phyloP scores from a whole-genome alignment of 2,797 vertebrate genomes.

The Anguilla marmorata region DNA sequence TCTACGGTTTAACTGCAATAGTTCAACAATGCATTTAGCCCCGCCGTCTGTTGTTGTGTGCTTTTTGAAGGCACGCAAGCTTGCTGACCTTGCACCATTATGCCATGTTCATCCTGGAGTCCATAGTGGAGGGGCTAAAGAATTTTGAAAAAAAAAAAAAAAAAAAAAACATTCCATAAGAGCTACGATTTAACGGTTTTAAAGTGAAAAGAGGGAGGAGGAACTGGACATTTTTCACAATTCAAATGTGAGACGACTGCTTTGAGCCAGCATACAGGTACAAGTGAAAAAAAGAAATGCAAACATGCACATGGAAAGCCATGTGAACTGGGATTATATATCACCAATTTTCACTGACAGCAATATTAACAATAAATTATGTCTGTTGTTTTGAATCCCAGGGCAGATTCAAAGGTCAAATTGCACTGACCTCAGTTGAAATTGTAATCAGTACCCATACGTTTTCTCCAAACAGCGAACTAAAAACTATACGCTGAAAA shows the following conservation, averaged over 20 bases:
- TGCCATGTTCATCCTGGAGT: background rate
- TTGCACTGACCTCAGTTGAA: background rate
- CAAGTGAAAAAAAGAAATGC: background rate
- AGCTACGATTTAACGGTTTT: background rate
- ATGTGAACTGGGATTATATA: background rate
- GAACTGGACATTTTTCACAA: background rate
- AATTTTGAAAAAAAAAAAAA: background rate
- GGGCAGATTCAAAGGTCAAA: background rate
- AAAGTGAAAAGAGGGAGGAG: background rate
- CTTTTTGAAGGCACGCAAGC: background rate
- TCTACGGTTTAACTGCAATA: background rate
- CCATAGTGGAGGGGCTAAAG: background rate
- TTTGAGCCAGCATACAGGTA: too few relatives aligned
- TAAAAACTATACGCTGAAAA: background rate
- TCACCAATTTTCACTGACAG: background rate
- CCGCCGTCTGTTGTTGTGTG: background rate
- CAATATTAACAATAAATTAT: background rate
- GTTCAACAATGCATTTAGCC: background rate
- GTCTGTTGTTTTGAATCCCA: background rate
- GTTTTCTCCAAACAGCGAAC: background rate
- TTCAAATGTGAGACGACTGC: background rate
- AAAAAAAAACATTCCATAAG: background rate
- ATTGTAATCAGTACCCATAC: background rate
- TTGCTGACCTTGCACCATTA: background rate
- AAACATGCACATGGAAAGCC: background rate